phyloP scores from a whole-genome alignment of 2,888 invertebrate species.

The Venustoraphidia nigricollis region DNA sequence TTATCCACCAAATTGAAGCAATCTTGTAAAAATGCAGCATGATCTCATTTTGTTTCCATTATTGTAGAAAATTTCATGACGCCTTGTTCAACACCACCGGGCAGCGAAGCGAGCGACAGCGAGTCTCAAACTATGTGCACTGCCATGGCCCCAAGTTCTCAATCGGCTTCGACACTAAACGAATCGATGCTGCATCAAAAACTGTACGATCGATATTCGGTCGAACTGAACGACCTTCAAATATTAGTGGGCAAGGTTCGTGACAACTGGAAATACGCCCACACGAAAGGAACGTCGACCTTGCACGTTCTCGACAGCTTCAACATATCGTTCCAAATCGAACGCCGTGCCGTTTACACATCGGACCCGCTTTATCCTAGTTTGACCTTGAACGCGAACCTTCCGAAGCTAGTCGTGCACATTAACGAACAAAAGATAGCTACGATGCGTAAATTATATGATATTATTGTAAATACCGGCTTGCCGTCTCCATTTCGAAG shows the following conservation, averaged over 20 bases:
- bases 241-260: conserved; percentile 76
- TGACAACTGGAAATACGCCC: conserved; percentile 82
- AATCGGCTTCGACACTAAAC: conserved; percentile 24
- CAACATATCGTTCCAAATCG: conserved; percentile 46
- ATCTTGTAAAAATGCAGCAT: too few species aligned
- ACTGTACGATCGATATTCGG: conserved; percentile 61
- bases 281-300: conserved; percentile 66
- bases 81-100: conserved; percentile 78
- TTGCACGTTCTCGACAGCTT: conserved; percentile 60
- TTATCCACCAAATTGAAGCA: too few species aligned
- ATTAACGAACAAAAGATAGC: conserved; percentile 81
- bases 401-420: conserved; percentile 78
- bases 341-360: conserved; percentile 66
- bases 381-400: conserved; percentile 64
- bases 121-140: conserved; percentile 27
- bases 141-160: conserved; percentile 16
- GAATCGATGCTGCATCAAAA: conserved; percentile 48
- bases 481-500: conserved; percentile 29
- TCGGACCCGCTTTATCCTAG: conserved; percentile 78
- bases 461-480: conserved; percentile 27
- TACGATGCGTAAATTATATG: conserved; percentile 40
- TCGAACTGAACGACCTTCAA: conserved; percentile 72
- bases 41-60: background rate
- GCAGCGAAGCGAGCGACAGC: conserved; percentile 51
- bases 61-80: conserved; percentile 55